phyloP scores from a whole-genome alignment of 2,797 vertebrate species.

The Tokudaia tokunoshimensis region DNA sequence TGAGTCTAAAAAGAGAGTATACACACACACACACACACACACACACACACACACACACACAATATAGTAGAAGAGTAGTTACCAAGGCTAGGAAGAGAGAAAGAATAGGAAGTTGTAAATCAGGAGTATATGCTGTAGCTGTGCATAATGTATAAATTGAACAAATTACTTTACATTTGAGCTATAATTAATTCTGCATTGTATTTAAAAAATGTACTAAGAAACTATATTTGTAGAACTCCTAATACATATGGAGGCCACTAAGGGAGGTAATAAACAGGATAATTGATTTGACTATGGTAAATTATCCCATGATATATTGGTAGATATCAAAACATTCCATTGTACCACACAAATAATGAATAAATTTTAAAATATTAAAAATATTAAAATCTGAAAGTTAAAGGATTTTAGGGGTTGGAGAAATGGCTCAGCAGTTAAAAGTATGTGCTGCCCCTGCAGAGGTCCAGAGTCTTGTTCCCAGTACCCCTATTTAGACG shows the following conservation, averaged over 20 bases:
- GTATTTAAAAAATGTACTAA: background rate
- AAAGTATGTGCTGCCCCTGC: background rate
- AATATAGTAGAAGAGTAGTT: background rate
- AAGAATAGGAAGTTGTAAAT: background rate
- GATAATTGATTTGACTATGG: background rate
- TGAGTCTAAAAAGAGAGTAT: background rate
- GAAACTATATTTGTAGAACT: background rate
- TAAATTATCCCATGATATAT: background rate
- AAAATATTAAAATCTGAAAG: background rate
- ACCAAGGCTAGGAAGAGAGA: background rate
- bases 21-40: background rate
- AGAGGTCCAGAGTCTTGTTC: background rate
- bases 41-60: background rate
- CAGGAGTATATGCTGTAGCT: background rate
- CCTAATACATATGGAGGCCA: background rate
- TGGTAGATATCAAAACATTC: background rate
- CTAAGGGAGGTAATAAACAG: background rate
- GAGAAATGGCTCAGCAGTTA: background rate
- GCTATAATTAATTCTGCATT: background rate
- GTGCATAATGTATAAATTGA: background rate
- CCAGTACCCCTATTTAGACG: background rate
- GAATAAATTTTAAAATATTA: background rate
- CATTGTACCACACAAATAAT: background rate
- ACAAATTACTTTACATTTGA: background rate
- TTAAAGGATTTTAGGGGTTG: background rate